Evolutionary conservation across 2,888 invertebrate genomes (phyloP).

Genomic region (Diloba caeruleocephala): DNA sequence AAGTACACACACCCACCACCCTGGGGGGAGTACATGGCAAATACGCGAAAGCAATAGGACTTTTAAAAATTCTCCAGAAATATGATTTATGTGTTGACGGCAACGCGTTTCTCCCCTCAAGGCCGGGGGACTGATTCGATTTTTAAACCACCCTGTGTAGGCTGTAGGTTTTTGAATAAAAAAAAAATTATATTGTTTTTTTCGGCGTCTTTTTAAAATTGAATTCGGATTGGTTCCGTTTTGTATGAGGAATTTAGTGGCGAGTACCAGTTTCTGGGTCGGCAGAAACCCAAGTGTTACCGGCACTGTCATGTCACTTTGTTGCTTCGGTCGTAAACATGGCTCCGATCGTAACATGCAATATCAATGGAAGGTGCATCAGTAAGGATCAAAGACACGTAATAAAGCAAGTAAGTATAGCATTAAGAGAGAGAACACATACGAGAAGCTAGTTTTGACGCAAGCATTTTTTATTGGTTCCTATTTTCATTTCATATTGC

Average conservation of each 20-base stretch:
- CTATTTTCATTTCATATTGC: no score
- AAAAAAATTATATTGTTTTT: slow-evolving; percentile 67
- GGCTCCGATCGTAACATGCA: slow-evolving; percentile 17
- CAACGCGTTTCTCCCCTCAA: slow-evolving; percentile 83
- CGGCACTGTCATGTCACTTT: slow-evolving; percentile 5
- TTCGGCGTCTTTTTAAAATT: slow-evolving; percentile 54
- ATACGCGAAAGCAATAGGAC: slow-evolving; percentile 90
- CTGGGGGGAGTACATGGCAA: slow-evolving; percentile 88
- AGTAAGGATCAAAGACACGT: slow-evolving; percentile 15
- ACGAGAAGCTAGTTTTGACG: neutral
- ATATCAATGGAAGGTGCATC: slow-evolving; percentile 26
- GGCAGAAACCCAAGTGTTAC: neutral
- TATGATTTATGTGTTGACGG: slow-evolving; percentile 90
- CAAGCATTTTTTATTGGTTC: no score
- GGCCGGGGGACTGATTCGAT: slow-evolving; percentile 88
- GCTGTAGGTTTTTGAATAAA: slow-evolving; percentile 65
- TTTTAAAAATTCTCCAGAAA: slow-evolving; percentile 90
- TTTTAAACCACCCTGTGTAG: slow-evolving; percentile 85
- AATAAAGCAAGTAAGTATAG: slow-evolving; percentile 32
- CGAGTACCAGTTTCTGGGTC: neutral
- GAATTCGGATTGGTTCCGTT: slow-evolving; percentile 50
- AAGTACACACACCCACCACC: slow-evolving; percentile 85
- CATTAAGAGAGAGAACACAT: neutral
- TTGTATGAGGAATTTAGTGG: slow-evolving; percentile 12
- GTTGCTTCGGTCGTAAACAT: neutral